phyloP scores from a whole-genome alignment of 2,113 vertebrate species.

The Trachemys scripta region DNA sequence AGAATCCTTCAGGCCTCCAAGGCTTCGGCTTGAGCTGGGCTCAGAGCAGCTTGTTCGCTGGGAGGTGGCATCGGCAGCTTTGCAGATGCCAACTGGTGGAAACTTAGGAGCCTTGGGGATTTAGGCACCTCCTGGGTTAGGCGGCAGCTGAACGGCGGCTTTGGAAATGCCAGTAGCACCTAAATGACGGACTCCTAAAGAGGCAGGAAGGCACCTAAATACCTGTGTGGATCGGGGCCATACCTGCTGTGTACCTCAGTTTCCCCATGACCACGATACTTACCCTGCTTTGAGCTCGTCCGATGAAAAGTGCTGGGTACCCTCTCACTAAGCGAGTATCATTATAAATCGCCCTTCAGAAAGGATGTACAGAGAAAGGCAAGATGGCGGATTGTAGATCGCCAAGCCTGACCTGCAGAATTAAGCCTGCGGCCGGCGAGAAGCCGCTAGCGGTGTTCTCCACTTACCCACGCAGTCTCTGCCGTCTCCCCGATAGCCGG shows the following conservation, averaged over 20 bases:
- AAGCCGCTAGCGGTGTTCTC: accelerated
- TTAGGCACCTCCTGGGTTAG: not conserved
- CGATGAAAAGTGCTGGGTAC: accelerated
- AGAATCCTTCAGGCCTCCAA: not conserved
- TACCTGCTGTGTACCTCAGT: not conserved
- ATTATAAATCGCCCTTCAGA: not conserved
- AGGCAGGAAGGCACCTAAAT: not conserved
- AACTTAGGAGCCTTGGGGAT: not conserved
- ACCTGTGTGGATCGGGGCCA: not conserved
- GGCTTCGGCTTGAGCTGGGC: too few relatives aligned
- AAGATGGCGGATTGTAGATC: not conserved
- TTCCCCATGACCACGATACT: not conserved
- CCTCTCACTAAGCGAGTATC: not conserved
- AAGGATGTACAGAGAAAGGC: not conserved
- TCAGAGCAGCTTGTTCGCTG: too few relatives aligned
- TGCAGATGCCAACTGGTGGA: not conserved
- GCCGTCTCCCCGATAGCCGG: conserved; percentile 88
- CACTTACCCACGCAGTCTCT: conserved; percentile 88
- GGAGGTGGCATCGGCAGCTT: not conserved
- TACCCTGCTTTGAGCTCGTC: accelerated
- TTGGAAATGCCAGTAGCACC: not conserved
- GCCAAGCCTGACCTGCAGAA: not conserved
- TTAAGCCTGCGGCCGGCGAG: not conserved
- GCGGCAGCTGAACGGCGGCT: not conserved
- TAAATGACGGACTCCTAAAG: not conserved